These are phyloP conservation scores for Batillaria attramentaria DNA, from an alignment of 1,140 invertebrate species.

Conservation along the genomic window DNA sequence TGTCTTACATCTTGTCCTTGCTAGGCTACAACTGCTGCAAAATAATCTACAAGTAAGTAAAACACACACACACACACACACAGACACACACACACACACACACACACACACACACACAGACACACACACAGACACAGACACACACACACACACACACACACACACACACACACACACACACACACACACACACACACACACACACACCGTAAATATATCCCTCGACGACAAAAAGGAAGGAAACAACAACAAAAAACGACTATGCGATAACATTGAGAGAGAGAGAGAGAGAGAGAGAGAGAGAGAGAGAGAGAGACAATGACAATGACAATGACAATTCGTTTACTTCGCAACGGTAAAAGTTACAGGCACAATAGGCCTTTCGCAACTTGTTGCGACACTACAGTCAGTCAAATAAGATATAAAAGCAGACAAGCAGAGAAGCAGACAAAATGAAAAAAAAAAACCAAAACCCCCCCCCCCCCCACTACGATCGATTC, in stretches of 20 bases:
- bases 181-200: not conserved
- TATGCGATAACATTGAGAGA: not conserved
- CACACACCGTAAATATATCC: not conserved
- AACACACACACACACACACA: not conserved
- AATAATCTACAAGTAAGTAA: no score
- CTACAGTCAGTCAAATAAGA: no score
- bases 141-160: not conserved
- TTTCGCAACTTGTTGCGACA: no score
- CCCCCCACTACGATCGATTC: no score
- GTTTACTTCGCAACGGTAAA: no score
- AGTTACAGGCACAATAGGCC: no score
- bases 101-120: not conserved
- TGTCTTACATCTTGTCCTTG: no score
- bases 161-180: slow-evolving; percentile 7
- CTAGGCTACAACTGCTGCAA: no score
- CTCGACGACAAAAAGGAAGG: not conserved
- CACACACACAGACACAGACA: not conserved
- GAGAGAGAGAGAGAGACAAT: not conserved
- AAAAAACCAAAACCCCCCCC: no score
- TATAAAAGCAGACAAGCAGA: no score
- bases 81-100: not conserved
- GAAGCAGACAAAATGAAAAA: no score
- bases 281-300: not conserved
- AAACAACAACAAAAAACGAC: not conserved
- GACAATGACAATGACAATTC: no score